Base-by-base conservation (phyloP, 2,888 invertebrate genomes). In the Tenthredo amoena region DNA sequence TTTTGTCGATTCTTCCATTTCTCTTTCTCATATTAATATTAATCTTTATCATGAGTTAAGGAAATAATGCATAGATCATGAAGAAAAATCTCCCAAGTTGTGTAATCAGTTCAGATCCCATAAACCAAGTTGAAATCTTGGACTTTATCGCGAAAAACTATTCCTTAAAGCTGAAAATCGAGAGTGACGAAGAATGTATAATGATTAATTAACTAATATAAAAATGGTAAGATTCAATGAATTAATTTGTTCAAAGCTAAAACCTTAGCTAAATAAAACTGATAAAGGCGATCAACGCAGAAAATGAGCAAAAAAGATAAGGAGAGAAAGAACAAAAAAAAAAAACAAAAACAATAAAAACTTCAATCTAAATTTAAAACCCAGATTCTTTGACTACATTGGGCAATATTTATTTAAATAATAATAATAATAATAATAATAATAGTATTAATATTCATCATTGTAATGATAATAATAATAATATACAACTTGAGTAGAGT, bases 331-430 rank as follows among this genome's bases (percentile, higher is more conserved):
- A 62, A 26, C 7, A 26, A 1, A 21, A 31, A 37, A 26, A 47
- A 74, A 7, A 15, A 74, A 5, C 47, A 74, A 77, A 31, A 34
- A 31, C 10, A 50, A 76, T 3, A 9, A 50, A 31, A 76, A 55
- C 47, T 26, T 31, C 18, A 50, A 50, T 15, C 15, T 77, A 21
- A 81, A 58, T 62, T 81, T 34, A 65, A 90, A 89, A 87, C 88
- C 89, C 89, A 89, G 88, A 88, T 88, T 91, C 90, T 91, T 92
- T 91, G 91, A 90, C 91, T 91, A 90, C 89, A 90, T 88, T 83
- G 88, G 89, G 87, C 88, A 88, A 83, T 84, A 84, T 58, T 86
- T 87, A 87, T 90, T 91, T 90, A 90, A 91, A 91, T 91, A 90
- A 89, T 90, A 89, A 26, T 26, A 26, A 89, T 89, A 89, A 89